Conservation (phyloP, 2,797 vertebrate genomes). For the Danionella dracula region DNA sequence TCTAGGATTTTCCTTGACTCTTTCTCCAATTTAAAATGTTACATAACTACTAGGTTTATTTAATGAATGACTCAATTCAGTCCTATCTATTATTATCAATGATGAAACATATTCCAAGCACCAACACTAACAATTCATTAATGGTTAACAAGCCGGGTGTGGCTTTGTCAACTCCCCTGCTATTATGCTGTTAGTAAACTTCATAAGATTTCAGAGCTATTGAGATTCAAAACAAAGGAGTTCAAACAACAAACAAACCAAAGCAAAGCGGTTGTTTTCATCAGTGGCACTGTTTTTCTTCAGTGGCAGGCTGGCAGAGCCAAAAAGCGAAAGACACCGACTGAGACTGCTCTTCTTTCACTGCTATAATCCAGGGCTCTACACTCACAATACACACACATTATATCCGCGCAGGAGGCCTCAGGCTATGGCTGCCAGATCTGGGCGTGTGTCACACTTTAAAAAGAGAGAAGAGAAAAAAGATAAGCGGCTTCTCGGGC, state of each 20-base stretch:
- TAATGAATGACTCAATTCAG: too few relatives aligned
- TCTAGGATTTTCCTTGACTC: too few relatives aligned
- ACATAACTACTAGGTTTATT: too few relatives aligned
- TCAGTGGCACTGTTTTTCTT: constrained; percentile 33
- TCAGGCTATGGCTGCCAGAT: constrained; percentile 53
- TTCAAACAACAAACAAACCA: not conserved
- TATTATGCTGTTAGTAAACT: not conserved
- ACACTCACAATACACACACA: constrained; percentile 58
- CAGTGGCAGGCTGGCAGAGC: constrained; percentile 37
- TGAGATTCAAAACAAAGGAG: not conserved
- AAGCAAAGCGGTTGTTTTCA: constrained; percentile 4
- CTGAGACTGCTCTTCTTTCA: constrained; percentile 61
- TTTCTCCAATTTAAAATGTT: too few relatives aligned
- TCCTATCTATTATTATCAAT: not conserved
- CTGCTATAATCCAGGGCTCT: constrained; percentile 62
- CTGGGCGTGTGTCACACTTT: constrained; percentile 56
- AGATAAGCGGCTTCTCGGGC: constrained; percentile 51
- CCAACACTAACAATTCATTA: not conserved
- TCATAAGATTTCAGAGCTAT: not conserved
- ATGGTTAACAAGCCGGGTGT: not conserved
- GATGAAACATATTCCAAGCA: not conserved
- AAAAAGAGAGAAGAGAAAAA: constrained; percentile 47
- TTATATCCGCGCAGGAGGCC: constrained; percentile 54
- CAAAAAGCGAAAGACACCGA: constrained; percentile 42
- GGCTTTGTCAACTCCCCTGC: not conserved